phyloP scores from a whole-genome alignment of 2,797 vertebrate species.

The Potorous gilbertii region DNA sequence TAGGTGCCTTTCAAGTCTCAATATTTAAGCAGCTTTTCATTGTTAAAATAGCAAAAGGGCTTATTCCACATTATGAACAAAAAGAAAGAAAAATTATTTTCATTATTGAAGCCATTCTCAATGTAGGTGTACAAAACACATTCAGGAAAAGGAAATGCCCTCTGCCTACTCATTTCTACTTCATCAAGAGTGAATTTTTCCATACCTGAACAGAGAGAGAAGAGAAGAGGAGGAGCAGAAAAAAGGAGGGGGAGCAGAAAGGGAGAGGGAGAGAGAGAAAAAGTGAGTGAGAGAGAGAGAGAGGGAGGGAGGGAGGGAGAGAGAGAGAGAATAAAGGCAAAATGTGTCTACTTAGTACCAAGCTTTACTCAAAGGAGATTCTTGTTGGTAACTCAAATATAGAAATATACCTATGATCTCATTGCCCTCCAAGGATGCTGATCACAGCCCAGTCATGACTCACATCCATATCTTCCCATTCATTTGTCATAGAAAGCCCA shows the following conservation, averaged over 20 bases:
- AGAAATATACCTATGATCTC: not conserved
- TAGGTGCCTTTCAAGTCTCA: constrained; percentile 55
- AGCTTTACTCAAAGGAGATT: not conserved
- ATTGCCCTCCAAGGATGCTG: not conserved
- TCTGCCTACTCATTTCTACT: not conserved
- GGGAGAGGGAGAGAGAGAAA: no score
- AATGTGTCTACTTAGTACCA: not conserved
- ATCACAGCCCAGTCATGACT: not conserved
- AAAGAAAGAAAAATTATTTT: constrained; percentile 51
- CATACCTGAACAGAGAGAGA: constrained; percentile 12
- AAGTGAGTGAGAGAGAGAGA: not conserved
- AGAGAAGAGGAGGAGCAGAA: no score
- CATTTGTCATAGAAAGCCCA: not conserved
- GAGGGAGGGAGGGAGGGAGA: not conserved
- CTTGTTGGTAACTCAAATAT: not conserved
- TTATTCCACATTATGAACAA: constrained; percentile 49
- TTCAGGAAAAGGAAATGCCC: constrained; percentile 51
- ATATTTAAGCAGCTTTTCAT: constrained; percentile 54
- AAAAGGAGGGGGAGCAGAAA: no score
- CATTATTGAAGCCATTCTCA: constrained; percentile 58
- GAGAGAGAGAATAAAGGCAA: constrained; percentile 14
- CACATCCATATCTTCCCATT: not conserved
- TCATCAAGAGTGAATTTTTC: constrained; percentile 45
- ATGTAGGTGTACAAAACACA: constrained; percentile 44
- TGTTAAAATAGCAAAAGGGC: constrained; percentile 58